Conservation (phyloP, 2,888 invertebrate species). For the Pollenia amentaria region DNA sequence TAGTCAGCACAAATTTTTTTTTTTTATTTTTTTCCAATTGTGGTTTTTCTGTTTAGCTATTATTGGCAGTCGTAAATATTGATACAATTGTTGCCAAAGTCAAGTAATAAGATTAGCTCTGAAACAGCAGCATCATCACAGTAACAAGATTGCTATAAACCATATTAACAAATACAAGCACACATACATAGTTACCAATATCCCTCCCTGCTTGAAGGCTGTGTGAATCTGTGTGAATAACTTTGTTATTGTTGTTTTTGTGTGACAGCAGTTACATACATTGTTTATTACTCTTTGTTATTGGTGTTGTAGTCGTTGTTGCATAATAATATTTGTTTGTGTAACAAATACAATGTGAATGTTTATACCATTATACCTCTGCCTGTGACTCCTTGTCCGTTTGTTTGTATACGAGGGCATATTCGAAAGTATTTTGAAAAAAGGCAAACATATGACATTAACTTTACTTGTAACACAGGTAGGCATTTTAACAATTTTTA, state of each 20-base stretch:
- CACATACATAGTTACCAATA: too few relatives aligned
- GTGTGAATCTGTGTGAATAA: not conserved
- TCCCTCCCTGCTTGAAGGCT: too few relatives aligned
- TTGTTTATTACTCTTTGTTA: constrained; percentile 21
- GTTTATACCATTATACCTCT: not conserved
- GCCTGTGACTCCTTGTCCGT: not conserved
- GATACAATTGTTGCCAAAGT: constrained; percentile 49
- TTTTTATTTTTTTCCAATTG: constrained; percentile 28
- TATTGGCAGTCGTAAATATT: constrained; percentile 58
- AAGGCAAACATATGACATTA: too few relatives aligned
- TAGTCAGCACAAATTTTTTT: constrained; percentile 38
- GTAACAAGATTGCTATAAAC: constrained; percentile 6
- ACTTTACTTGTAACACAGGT: too few relatives aligned
- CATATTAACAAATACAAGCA: constrained; percentile 13
- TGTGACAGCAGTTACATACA: constrained; percentile 12
- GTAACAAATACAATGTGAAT: not conserved
- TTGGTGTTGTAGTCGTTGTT: constrained; percentile 29
- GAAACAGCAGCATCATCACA: constrained; percentile 25
- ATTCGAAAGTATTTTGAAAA: not conserved
- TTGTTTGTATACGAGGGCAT: not conserved
- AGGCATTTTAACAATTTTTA: too few relatives aligned
- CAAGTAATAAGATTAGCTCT: constrained; percentile 43
- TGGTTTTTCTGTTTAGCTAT: constrained; percentile 32
- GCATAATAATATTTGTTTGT: constrained; percentile 38
- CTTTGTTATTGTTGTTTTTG: not conserved